Evolutionary conservation across 1,140 invertebrate species (phyloP).

Genomic region (Drosophila aff.): DNA sequence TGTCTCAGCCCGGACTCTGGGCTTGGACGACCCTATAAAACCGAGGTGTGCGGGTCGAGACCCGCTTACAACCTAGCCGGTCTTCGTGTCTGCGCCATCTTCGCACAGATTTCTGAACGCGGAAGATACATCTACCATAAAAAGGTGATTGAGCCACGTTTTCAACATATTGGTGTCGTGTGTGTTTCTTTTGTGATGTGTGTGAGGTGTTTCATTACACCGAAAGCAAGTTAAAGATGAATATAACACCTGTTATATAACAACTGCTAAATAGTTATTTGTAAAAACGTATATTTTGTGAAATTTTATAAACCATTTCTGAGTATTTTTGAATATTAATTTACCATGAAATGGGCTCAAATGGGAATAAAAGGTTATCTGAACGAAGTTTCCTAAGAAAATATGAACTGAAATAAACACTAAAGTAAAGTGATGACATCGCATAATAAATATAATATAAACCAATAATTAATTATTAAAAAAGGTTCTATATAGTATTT

Average conservation of each 20-base stretch:
- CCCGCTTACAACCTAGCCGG: constrained; percentile 55
- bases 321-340: not conserved
- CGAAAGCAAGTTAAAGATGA: constrained; percentile 2
- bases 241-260: not conserved
- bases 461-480: too few species aligned
- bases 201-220: constrained; percentile 13
- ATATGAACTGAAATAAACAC: not conserved
- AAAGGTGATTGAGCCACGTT: constrained; percentile 62
- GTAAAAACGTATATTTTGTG: not conserved
- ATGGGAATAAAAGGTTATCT: not conserved
- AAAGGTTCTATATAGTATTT: too few species aligned
- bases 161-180: constrained; percentile 19
- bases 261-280: not conserved
- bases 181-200: constrained; percentile 21
- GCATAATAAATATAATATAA: not conserved
- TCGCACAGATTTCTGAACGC: constrained; percentile 25
- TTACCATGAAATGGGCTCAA: not conserved
- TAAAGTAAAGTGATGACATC: not conserved
- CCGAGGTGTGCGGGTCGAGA: constrained; percentile 34
- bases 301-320: not conserved
- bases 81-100: constrained; percentile 52
- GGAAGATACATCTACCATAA: constrained; percentile 23
- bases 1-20: constrained; percentile 8
- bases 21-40: constrained; percentile 58
- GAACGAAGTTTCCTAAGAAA: too few species aligned